These are phyloP conservation scores for Cacoxenus indagator DNA, from an alignment of 2,888 invertebrate species.

Conservation along the genomic window DNA sequence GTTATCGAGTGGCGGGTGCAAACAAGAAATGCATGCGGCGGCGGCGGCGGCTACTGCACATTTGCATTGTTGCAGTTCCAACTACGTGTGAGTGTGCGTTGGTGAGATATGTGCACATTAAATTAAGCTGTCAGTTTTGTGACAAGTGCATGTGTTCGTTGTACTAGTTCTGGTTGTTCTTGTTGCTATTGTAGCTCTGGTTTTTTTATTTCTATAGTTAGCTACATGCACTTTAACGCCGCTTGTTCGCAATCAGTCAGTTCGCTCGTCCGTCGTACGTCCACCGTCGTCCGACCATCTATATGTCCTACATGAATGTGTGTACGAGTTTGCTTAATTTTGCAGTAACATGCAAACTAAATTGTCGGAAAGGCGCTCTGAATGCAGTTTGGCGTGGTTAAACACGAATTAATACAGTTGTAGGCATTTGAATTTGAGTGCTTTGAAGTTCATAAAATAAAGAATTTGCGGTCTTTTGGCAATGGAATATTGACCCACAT, in stretches of 20 bases:
- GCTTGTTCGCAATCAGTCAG: conserved; percentile 26
- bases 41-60: neutral
- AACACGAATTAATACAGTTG: neutral
- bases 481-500: neutral
- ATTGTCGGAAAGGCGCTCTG: too few species aligned
- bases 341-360: conserved; percentile 17
- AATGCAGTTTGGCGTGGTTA: conserved; percentile 4
- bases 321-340: conserved; percentile 14
- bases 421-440: too few species aligned
- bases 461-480: conserved; percentile 39
- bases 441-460: conserved; percentile 61
- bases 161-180: neutral
- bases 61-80: conserved; percentile 37
- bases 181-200: neutral
- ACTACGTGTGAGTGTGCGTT: conserved; percentile 15
- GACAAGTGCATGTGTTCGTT: conserved; percentile 56
- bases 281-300: conserved; percentile 3
- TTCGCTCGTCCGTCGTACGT: conserved; percentile 18
- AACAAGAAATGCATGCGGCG: conserved; percentile 48
- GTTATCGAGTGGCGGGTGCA: conserved; percentile 33
- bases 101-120: conserved; percentile 62
- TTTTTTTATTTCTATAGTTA: neutral
- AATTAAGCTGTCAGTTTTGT: conserved; percentile 64
- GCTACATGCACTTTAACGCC: conserved; percentile 31
- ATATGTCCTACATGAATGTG: conserved; percentile 32